These are phyloP conservation scores for Lasioglossum malachurum DNA, from an alignment of 2,888 invertebrate genomes.

Conservation along the genomic window DNA sequence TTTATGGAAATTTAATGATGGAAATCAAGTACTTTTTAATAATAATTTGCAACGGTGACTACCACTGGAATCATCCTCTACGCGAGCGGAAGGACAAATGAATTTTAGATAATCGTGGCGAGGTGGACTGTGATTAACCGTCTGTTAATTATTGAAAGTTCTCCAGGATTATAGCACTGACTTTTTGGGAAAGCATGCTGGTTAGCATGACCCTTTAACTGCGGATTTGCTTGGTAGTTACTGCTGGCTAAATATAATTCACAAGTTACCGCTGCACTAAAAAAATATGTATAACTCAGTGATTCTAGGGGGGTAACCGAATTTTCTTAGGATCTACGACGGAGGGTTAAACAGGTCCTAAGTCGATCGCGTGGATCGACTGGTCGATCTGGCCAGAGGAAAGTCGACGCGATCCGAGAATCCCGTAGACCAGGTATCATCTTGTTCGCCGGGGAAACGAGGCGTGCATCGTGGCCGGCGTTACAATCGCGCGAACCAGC, in stretches of 20 bases:
- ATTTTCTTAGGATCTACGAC: background rate
- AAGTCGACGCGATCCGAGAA: slow-evolving; percentile 19
- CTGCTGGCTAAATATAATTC: too few species aligned
- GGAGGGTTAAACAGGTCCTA: background rate
- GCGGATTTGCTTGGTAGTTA: too few species aligned
- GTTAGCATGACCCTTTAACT: too few species aligned
- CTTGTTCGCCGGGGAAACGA: slow-evolving; percentile 59
- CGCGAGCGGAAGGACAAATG: background rate
- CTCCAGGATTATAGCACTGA: too few species aligned
- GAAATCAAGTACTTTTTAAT: too few species aligned
- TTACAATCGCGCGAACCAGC: slow-evolving; percentile 47
- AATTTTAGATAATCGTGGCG: background rate
- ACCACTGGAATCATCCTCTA: background rate
- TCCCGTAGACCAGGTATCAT: slow-evolving; percentile 26
- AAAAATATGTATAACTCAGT: too few species aligned
- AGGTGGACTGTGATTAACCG: background rate
- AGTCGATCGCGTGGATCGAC: background rate
- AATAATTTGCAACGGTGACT: too few species aligned
- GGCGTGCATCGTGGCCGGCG: slow-evolving; percentile 46
- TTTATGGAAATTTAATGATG: too few species aligned
- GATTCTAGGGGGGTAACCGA: background rate
- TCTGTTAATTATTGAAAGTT: background rate
- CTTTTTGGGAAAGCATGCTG: too few species aligned
- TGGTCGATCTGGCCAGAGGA: background rate
- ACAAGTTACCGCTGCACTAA: too few species aligned